Conservation (phyloP, 2,888 invertebrate genomes). For the Orthosia gracilis region DNA sequence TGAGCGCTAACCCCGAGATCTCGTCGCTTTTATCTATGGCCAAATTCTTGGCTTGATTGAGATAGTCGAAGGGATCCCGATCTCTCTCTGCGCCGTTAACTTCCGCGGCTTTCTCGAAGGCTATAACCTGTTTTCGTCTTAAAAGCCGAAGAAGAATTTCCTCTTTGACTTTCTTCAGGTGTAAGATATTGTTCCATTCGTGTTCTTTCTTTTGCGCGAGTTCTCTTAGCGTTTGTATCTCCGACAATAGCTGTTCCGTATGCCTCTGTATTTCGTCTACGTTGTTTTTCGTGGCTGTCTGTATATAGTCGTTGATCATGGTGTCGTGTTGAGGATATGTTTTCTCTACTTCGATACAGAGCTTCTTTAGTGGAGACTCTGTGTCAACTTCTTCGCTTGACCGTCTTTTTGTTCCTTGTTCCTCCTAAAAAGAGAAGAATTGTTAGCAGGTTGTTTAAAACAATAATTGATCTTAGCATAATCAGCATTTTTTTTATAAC, state of each 20-base stretch:
- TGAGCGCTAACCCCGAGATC: conserved; percentile 85
- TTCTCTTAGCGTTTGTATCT: conserved; percentile 94
- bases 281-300: conserved; percentile 91
- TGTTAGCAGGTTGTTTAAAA: conserved; percentile 18
- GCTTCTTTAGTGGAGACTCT: conserved; percentile 87
- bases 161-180: conserved; percentile 96
- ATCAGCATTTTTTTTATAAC: too few species aligned
- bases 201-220: conserved; percentile 95
- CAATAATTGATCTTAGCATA: too few species aligned
- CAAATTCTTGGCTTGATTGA: conserved; percentile 85
- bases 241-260: conserved; percentile 92
- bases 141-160: conserved; percentile 94
- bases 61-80: conserved; percentile 84
- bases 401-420: conserved; percentile 82
- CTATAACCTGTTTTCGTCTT: conserved; percentile 93
- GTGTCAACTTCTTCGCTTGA: conserved; percentile 85
- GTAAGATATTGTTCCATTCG: conserved; percentile 96
- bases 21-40: conserved; percentile 89
- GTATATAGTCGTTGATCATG: conserved; percentile 92
- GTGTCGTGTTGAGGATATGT: conserved; percentile 91
- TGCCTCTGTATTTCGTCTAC: conserved; percentile 92
- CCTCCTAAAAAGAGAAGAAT: conserved; percentile 78
- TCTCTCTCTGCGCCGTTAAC: conserved; percentile 82
- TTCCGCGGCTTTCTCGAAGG: conserved; percentile 85
- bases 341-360: conserved; percentile 89